Evolutionary conservation across 1,140 invertebrate species (phyloP), one percentile per base, ranked within the genome.

Genomic region (Drosophila erecta): DNA sequence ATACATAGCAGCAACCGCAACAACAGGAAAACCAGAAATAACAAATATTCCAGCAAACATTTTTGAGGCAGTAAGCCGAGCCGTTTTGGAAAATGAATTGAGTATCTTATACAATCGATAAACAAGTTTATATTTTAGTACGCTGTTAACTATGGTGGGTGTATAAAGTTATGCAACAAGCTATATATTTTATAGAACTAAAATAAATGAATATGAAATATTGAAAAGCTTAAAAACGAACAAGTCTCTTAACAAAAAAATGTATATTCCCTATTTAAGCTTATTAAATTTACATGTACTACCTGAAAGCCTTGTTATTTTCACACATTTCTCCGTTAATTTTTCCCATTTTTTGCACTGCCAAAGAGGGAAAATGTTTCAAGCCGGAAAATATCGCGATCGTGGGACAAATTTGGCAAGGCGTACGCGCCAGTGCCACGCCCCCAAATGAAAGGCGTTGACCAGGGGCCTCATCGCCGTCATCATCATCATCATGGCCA

Each of bases 1-100:
- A 87, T 72, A 87, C 83, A 87, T 86, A 78, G 64, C 60, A 86
- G 33, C 59, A 43, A 53, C 78, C 69, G 27, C 51, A 79, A 57
- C 40, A 56, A n/a, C 62, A 66, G 1, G 17, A 58, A 44, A 44
- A 37, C 24, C 40, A 37, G 17, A 51, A 53, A 64, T 38, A 53
- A 65, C 44, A 53, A 37, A 66, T 46, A 41, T 55, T 71, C 46
- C 46, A 58, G 33, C 47, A 44, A 58, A 55, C 38, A 78, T 57
- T 71, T 61, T 22, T 12, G 11, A 51, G 70, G 38, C 56, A 57
- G 53, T 12, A 64, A 64, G 74, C 38, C 59, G 59, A 64, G 17
- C 46, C 51, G 79, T 38, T 70, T 76, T 20, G 41, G 41, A 50
- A 71, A 86, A 84, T 72, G 56, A 84, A 76, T 85, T 85, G 72